Conservation (phyloP, 2,113 vertebrate species). For the Scolopax mira region DNA sequence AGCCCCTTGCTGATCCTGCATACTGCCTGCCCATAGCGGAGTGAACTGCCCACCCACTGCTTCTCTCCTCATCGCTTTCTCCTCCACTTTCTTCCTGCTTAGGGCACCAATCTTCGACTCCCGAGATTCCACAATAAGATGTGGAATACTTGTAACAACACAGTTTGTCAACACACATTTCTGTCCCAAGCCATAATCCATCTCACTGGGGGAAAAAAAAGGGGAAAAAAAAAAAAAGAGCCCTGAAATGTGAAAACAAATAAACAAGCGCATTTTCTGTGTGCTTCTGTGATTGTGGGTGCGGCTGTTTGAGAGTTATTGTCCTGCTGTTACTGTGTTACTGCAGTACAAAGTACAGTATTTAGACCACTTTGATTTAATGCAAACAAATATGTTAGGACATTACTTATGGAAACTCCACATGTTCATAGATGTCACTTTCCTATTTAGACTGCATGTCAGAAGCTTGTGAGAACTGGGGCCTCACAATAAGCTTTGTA, state of each 20-base stretch:
- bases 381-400: background rate
- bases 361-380: background rate
- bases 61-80: background rate
- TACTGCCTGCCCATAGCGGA: rapidly evolving
- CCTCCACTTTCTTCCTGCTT: background rate
- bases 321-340: background rate
- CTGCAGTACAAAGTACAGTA: background rate
- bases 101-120: background rate
- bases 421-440: background rate
- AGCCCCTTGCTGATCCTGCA: background rate
- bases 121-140: background rate
- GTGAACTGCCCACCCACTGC: rapidly evolving
- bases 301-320: background rate
- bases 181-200: background rate
- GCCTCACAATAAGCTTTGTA: background rate
- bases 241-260: background rate
- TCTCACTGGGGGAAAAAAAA: background rate
- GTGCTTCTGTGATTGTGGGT: no score
- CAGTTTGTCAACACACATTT: background rate
- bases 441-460: background rate
- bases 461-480: background rate
- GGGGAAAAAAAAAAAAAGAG: background rate
- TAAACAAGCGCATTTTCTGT: background rate
- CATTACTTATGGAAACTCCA: background rate
- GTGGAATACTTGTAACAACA: background rate